Evolutionary conservation across 2,888 invertebrate genomes (phyloP), one percentile per base, ranked within the genome.

Genomic region (Orthosia cruda): DNA sequence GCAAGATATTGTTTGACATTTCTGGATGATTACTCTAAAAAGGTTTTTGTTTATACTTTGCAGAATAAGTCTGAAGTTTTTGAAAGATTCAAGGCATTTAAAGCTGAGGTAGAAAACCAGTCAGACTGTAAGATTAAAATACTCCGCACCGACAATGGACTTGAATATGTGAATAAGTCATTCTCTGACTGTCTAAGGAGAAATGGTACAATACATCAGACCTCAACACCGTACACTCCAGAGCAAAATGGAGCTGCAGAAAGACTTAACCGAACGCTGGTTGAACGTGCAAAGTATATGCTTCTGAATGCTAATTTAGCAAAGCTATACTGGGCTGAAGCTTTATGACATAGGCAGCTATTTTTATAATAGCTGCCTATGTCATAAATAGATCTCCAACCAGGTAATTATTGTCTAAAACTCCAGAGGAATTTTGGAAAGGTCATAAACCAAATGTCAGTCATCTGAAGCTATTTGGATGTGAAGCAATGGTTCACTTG

Each of bases 261-360:
- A n/a, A 26, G 55, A 16, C 4, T 45, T 23, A 50, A 66, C 1
- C 55, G 45, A 9, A 55, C 20, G 4, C 20, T 23, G 13, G 47
- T 26, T 11, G 47, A 66, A 45, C 40, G 66, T 57, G 59, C 59
- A 13, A 59, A 40, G 2, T 59, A 7, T n/a, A 59, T 40, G 59
- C n/a, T 59, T 0, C 12, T 59, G 7, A 40, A 59, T 40, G n/a
- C 59, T n/a, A 18, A 18, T 16, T 58, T 58, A 18, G 11, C 32
- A 3, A 52, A 40, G n/a, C 5, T 40, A 23, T 20, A 20, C 58
- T 18, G 26, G 47, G 58, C 57, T 57, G 67, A 67, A 3, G 54
- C 58, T 9, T 4, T 26, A 26, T n/a, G n/a, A n/a, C n/a, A n/a
- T n/a, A n/a, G n/a, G n/a, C n/a, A n/a, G n/a, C n/a, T n/a, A n/a